These are phyloP conservation scores for Diaperis boleti DNA, from an alignment of 2,888 invertebrate species.

Conservation along the genomic window DNA sequence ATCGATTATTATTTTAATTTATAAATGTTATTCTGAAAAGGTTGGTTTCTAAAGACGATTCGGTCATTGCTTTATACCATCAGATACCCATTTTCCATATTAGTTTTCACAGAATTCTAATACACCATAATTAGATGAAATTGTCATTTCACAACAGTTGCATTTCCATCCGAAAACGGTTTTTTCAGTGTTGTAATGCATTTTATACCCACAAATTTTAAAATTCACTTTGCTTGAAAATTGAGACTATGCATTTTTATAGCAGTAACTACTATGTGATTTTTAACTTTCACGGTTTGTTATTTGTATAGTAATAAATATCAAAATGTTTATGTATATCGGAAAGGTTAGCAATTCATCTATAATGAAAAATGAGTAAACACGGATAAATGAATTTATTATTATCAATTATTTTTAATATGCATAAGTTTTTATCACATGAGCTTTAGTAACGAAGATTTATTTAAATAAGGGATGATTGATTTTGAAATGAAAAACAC, in stretches of 20 bases:
- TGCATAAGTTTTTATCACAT: no score
- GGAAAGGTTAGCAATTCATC: conserved; percentile 8
- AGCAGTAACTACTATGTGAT: neutral
- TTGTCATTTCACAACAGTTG: no score
- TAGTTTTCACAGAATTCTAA: neutral
- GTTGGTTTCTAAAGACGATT: no score
- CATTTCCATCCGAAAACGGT: neutral
- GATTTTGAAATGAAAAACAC: neutral
- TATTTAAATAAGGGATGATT: neutral
- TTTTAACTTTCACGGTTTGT: conserved; percentile 11
- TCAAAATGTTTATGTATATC: conserved; percentile 3
- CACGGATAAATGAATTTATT: neutral
- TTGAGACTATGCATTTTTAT: conserved; percentile 10
- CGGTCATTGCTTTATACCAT: no score
- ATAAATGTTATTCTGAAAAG: no score
- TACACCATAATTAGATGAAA: neutral
- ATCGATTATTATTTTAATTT: neutral
- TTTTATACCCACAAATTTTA: no score
- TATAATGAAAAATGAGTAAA: neutral
- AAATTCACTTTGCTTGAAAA: conserved; percentile 11
- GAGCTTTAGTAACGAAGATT: no score
- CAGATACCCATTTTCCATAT: no score
- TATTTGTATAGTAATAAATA: conserved; percentile 1
- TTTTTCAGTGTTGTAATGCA: no score
- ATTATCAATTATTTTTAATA: neutral